phyloP scores from a whole-genome alignment of 1,140 invertebrate species.

The Ips typographus region DNA sequence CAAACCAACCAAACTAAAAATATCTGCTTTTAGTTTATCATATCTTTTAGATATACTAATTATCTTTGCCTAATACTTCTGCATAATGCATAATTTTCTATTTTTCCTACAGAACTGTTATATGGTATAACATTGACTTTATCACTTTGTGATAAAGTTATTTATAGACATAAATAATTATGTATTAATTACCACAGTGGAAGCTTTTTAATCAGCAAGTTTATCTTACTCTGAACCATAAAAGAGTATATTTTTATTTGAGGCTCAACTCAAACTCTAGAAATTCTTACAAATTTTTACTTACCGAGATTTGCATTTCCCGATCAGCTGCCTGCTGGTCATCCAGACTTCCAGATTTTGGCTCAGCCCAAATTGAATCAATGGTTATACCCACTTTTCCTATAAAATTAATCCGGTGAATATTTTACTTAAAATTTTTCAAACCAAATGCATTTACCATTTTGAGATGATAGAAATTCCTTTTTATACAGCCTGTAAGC shows the following conservation, averaged over 20 bases:
- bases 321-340: conserved; percentile 55
- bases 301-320: conserved; percentile 50
- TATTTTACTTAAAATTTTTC: background rate
- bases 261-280: no score
- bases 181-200: no score
- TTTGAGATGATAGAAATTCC: conserved; percentile 38
- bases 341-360: conserved; percentile 50
- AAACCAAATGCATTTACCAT: conserved; percentile 25
- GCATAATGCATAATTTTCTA: no score
- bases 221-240: no score
- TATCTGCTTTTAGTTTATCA: no score
- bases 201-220: no score
- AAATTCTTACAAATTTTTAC: conserved; percentile 19
- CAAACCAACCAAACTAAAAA: conserved; percentile 62
- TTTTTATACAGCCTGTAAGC: conserved; percentile 43
- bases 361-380: conserved; percentile 53
- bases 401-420: conserved; percentile 16
- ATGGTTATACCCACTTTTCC: conserved; percentile 58
- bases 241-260: no score
- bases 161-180: no score
- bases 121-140: no score
- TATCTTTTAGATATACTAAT: conserved; percentile 3
- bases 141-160: no score
- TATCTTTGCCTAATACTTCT: no score
- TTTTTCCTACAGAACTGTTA: no score